Base-by-base conservation (phyloP, 2,797 vertebrate genomes). In the Gallinago nigripennis region DNA sequence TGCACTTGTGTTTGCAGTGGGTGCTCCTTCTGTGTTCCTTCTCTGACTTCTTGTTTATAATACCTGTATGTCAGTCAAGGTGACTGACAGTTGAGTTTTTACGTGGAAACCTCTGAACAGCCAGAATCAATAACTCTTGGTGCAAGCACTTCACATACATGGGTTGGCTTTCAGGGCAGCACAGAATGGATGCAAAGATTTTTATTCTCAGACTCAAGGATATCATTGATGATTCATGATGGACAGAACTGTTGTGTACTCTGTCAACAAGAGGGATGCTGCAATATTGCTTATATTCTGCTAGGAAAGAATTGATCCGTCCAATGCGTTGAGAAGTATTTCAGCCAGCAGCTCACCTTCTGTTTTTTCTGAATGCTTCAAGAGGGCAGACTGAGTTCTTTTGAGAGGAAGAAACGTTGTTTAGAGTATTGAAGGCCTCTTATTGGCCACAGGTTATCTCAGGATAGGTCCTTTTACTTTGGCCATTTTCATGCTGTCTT, bases 11-110 rank as follows among this genome's bases (percentile, higher is more conserved):
- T 66, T 56, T 66, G 19, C 25, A 28, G 8, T 5, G 43, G n/a
- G 28, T 71, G 28, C 48, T 83, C n/a, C n/a, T 66, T 70, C 14
- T 61, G 3, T 39, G 73, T 58, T 45, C 35, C 6, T 58, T 25
- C 81, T 80, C n/a, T 76, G 39, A 7, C 41, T 56, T 78, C 14
- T 19, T 18, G 4, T 78, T 82, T 72, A 25, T 28, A 39, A 11
- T 0, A 0, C 16, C 3, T 5, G 0, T 21, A 5, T 18, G 14
- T 48, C 56, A 33, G 45, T 71, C 17, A 25, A 8, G 25, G 23
- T 46, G 37, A 90, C 50, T 51, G 13, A 51, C 25, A 28, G 16
- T 16, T 27, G 18, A 39, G 20, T 25, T 73, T 77, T 70, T 70
- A 46, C 14, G 13, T 43, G 25, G 23, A 77, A 86, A 77, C 8